A percentile compares a stretch with the other conserved stretches of the same genome.
These are phyloP conservation scores for Spilogale gracilis DNA, from an alignment of 2,113 vertebrate species.

Conservation along the genomic window DNA sequence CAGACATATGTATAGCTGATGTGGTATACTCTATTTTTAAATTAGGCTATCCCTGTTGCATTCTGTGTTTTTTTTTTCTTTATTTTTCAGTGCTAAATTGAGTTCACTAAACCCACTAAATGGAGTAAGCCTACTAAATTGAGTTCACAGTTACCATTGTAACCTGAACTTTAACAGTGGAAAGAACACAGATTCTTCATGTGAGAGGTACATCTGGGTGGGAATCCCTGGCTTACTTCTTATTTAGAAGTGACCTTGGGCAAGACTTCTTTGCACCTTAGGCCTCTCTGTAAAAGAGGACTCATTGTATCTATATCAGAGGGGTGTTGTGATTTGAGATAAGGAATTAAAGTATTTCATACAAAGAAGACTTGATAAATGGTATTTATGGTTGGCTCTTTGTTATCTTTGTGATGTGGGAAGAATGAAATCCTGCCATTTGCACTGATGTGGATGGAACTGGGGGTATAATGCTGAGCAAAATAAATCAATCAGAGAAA, in stretches of 20 bases:
- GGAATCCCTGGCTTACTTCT: background rate
- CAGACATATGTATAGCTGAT: background rate
- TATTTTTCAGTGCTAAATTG: background rate
- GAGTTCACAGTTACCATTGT: background rate
- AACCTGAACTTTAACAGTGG: background rate
- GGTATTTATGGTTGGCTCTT: background rate
- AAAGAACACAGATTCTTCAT: background rate
- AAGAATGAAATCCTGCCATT: too few relatives aligned
- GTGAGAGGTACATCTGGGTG: background rate
- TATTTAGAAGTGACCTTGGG: conserved; percentile 10
- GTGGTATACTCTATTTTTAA: background rate
- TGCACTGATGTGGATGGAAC: too few relatives aligned
- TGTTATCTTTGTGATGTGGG: background rate
- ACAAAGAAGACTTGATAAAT: background rate
- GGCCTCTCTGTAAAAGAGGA: background rate
- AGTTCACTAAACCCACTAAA: background rate
- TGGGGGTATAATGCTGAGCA: too few relatives aligned
- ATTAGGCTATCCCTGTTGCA: background rate
- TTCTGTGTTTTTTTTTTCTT: background rate
- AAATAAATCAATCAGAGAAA: too few relatives aligned
- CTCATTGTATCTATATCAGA: background rate
- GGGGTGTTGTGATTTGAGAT: background rate
- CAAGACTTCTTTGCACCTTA: background rate
- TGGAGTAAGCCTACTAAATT: background rate
- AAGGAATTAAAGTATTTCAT: background rate